Base-by-base conservation (phyloP, 1,140 invertebrate species). In the Formica exsecta region DNA sequence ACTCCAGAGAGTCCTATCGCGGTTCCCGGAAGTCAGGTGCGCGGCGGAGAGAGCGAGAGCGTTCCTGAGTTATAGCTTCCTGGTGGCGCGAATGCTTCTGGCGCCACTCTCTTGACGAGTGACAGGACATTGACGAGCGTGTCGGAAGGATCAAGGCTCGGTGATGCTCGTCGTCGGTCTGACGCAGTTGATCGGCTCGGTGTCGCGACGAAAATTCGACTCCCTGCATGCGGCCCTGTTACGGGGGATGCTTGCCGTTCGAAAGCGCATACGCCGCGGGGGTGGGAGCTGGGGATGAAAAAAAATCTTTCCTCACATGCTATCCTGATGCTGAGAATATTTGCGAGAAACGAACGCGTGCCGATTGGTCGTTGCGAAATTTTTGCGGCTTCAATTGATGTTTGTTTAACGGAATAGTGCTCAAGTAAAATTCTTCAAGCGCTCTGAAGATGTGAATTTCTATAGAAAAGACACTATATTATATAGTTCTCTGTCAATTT, bases 61-160 rank as follows among this genome's bases (percentile, higher is more conserved):
- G 54, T 86, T 73, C 9, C 25, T 57, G 66, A 90, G 87, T 93
- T 91, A 93, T 94, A 86, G 75, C 77, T 85, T 91, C 93, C 93
- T 94, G 93, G 86, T 94, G 87, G 51, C n/a, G 85, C 68, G 89
- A 93, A 94, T 94, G 93, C 92, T 94, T 93, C 91, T 93, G 92
- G 91, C 93, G 91, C 91, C 92, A 91, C 90, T 91, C 89, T 86
- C 80, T 93, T 93, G 93, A 94, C 89, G 89, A 91, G 87, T 93
- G 92, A 94, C 92, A 88, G 75, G 91, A 93, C 92, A 57, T 93
- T 93, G 93, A 93, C 88, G 90, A 88, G 87, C 36, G 25, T 44
- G 57, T 57, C 74, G 48, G 48, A 29, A 51, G 88, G 22, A 86
- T 51, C 16, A 19, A 51, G 16, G 16, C 48, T 51, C 38, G 44